Evolutionary conservation across 2,797 vertebrate genomes (phyloP).

Genomic region (Gouania willdenowi): DNA sequence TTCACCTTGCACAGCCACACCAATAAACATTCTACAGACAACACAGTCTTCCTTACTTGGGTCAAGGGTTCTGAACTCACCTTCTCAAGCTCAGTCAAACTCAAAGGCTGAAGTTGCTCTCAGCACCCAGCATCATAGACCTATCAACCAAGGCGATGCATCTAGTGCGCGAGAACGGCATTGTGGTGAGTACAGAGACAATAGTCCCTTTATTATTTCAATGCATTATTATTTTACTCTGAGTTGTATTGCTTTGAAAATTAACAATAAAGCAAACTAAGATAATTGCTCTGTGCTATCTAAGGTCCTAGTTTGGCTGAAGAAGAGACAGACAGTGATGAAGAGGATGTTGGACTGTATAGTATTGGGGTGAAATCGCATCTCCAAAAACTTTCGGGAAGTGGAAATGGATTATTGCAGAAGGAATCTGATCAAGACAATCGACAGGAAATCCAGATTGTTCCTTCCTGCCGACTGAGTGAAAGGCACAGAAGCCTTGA

Average conservation of each 20-base stretch:
- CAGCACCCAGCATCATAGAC: constrained; percentile 36
- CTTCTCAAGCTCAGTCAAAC: constrained; percentile 9
- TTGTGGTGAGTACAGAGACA: constrained; percentile 69
- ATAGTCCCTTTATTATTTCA: too few relatives aligned
- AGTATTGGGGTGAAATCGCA: constrained; percentile 29
- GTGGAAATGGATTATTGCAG: constrained; percentile 46
- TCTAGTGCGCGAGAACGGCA: constrained; percentile 42
- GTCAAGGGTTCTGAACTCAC: constrained; percentile 19
- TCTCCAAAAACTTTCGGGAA: constrained; percentile 38
- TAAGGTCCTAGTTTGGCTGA: constrained; percentile 49
- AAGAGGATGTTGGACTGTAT: constrained; percentile 38
- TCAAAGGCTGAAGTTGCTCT: constrained; percentile 16
- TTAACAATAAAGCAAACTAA: background rate
- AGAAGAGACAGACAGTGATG: constrained; percentile 52
- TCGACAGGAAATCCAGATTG: constrained; percentile 66
- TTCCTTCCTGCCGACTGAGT: constrained; percentile 34
- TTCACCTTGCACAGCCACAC: constrained; percentile 18
- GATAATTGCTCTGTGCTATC: background rate
- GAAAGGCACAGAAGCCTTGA: constrained; percentile 66
- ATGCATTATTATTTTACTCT: background rate
- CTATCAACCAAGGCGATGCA: constrained; percentile 35
- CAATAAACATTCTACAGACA: constrained; percentile 49
- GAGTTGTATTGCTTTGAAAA: background rate
- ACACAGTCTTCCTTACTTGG: constrained; percentile 48
- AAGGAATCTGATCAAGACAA: constrained; percentile 65